phyloP scores from a whole-genome alignment of 1,140 invertebrate species.

The Heliconius melpomene region DNA sequence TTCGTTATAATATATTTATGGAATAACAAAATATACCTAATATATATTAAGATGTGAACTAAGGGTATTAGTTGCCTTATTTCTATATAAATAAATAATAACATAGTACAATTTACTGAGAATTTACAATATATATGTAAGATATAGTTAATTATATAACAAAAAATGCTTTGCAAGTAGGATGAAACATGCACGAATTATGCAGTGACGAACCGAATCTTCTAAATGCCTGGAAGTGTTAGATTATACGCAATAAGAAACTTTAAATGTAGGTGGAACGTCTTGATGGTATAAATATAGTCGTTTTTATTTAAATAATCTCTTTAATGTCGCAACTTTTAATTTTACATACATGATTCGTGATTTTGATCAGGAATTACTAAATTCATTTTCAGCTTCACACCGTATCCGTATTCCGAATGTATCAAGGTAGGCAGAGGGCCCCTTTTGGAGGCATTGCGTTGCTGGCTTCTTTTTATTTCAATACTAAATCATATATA shows the following conservation, averaged over 20 bases:
- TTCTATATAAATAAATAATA: too few species aligned
- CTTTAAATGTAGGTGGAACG: conserved; percentile 16
- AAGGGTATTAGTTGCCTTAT: too few species aligned
- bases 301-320: neutral
- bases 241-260: conserved; percentile 28
- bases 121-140: neutral
- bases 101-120: neutral
- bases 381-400: too few species aligned
- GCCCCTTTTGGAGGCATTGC: too few species aligned
- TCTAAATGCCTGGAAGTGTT: conserved; percentile 36
- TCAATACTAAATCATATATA: neutral
- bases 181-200: conserved; percentile 8
- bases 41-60: neutral
- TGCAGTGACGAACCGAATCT: neutral
- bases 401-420: too few species aligned
- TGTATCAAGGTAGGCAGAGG: too few species aligned
- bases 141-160: neutral
- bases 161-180: neutral
- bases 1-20: too few species aligned
- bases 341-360: too few species aligned
- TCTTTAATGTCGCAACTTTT: too few species aligned
- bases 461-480: neutral
- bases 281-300: neutral
- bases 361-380: too few species aligned
- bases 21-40: too few species aligned